Evolutionary conservation across 2,113 vertebrate species (phyloP).

Genomic region (Microcebus ravelobensis): DNA sequence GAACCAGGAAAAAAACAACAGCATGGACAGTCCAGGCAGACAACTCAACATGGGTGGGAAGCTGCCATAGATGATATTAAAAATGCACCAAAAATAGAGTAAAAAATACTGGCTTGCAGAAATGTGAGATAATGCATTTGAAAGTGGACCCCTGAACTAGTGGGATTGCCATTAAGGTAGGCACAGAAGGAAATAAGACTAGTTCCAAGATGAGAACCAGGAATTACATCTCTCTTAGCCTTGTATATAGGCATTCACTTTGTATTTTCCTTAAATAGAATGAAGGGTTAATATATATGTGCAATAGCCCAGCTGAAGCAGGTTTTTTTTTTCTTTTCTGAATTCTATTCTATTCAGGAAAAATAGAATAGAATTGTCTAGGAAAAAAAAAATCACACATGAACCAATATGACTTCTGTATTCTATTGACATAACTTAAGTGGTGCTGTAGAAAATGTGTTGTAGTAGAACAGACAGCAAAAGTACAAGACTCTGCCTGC

Average conservation of each 20-base stretch:
- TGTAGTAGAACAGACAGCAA: background rate
- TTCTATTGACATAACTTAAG: background rate
- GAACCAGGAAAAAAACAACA: background rate
- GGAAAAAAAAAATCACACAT: background rate
- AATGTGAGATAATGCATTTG: constrained; percentile 5
- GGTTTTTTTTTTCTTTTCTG: background rate
- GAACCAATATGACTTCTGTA: background rate
- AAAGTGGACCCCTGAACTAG: constrained; percentile 31
- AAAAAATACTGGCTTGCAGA: constrained; percentile 41
- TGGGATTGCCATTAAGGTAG: constrained; percentile 19
- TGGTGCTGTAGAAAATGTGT: background rate
- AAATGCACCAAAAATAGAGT: background rate
- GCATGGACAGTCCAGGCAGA: background rate
- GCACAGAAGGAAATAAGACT: background rate
- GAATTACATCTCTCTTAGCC: background rate
- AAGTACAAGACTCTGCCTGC: background rate
- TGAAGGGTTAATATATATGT: background rate
- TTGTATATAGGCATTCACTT: background rate
- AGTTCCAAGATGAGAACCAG: background rate
- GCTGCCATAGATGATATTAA: background rate
- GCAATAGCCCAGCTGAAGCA: background rate
- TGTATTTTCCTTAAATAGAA: constrained; percentile 45
- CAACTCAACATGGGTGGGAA: background rate
- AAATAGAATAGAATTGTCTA: background rate
- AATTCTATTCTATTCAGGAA: constrained; percentile 25